A percentile compares a stretch with the other conserved stretches of the same genome.
phyloP scores from a whole-genome alignment of 1,140 invertebrate genomes.

The Myzus persicae region DNA sequence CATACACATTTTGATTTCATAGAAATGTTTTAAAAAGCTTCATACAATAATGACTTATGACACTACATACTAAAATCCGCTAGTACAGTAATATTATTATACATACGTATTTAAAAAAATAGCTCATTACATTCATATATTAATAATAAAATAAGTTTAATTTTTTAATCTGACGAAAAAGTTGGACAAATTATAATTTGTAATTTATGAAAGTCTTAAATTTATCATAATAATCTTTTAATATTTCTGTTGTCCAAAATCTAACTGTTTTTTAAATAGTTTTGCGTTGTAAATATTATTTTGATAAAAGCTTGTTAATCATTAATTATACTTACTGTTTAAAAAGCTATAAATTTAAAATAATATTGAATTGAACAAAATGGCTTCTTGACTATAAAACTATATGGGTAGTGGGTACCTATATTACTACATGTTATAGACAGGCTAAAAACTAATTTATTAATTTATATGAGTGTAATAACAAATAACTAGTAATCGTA shows the following conservation, averaged over 20 bases:
- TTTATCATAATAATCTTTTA: neutral
- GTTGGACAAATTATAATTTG: neutral
- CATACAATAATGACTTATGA: neutral
- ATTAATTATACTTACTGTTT: neutral
- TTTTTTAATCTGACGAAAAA: neutral
- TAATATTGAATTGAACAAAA: neutral
- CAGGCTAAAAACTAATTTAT: neutral
- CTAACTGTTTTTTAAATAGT: neutral
- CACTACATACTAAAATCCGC: neutral
- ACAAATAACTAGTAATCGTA: neutral
- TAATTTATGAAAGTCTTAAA: neutral
- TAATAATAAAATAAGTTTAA: neutral
- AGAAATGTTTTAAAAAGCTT: neutral
- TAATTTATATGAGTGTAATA: neutral
- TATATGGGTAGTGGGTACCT: no score
- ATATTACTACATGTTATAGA: neutral
- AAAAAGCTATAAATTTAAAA: neutral
- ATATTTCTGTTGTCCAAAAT: neutral
- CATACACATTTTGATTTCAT: neutral
- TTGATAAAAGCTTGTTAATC: no score
- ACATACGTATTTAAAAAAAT: neutral
- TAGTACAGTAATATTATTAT: neutral
- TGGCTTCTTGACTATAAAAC: neutral
- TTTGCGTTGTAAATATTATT: no score
- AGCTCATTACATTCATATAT: no score